phyloP scores from a whole-genome alignment of 2,888 invertebrate genomes.

The Ashinkailepas kermadecensis region DNA sequence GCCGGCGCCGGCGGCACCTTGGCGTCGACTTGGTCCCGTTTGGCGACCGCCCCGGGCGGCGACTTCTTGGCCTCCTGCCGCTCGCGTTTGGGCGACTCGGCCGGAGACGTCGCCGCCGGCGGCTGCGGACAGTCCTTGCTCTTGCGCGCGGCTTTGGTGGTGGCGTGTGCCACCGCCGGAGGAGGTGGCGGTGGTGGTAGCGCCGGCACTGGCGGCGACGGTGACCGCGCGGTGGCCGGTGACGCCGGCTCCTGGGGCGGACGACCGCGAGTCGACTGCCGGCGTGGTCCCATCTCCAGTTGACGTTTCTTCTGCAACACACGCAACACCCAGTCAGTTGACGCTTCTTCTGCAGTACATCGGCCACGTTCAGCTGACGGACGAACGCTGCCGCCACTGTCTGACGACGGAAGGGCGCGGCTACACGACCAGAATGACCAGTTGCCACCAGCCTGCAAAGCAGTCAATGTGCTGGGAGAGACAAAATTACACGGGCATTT shows the following conservation, averaged over 20 bases:
- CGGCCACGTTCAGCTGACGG: too few species aligned
- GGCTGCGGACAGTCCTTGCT: not conserved
- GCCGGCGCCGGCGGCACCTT: not conserved
- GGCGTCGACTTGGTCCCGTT: not conserved
- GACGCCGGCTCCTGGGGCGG: not conserved
- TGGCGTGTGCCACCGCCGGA: not conserved
- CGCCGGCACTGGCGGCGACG: not conserved
- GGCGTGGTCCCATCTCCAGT: constrained; percentile 19
- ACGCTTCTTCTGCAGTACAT: too few species aligned
- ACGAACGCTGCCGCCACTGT: too few species aligned
- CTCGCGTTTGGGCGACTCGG: not conserved
- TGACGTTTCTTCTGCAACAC: constrained; percentile 10
- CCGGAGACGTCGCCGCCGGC: not conserved
- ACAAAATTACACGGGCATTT: too few species aligned
- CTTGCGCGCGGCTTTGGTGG: not conserved
- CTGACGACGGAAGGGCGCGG: too few species aligned
- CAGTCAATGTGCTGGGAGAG: too few species aligned
- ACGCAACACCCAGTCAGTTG: not conserved
- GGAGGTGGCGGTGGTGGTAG: not conserved
- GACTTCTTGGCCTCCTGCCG: not conserved
- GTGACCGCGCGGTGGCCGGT: not conserved
- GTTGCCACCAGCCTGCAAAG: too few species aligned
- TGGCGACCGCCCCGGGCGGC: not conserved
- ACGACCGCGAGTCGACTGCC: not conserved
- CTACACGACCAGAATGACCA: too few species aligned